Base-by-base conservation (phyloP, 37 sponge, comb jelly and placozoan species). In the Corticium candelabrum region DNA sequence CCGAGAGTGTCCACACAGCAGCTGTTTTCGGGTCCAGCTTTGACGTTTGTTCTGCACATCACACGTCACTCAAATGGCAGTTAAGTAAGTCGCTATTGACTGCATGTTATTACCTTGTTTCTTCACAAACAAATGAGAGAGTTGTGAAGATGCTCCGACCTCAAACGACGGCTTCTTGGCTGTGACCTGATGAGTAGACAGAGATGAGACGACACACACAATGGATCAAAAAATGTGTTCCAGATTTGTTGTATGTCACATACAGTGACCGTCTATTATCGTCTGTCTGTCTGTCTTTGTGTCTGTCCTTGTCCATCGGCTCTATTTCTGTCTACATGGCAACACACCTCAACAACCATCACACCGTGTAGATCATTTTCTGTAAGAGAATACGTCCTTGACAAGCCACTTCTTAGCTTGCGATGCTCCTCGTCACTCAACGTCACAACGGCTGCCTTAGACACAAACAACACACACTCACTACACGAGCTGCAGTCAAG, bases 131-230 rank as follows among this genome's bases (percentile, higher is more conserved):
- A 21, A 50, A 11, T 27, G 62, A 27, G 91, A 80, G 67, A 95
- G 83, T 7, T 73, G 76, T 31, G 87, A 77, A 50, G 88, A 89
- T 15, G 96, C 84, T 1, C 96, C 96, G 31, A 87, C 75, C 37
- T 88, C 87, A 57, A 89, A 95, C 68, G 85, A 69, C 31, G 96
- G 91, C 41, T 86, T 88, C 40, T 79, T 86, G 27, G 89, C 94
- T 41, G 56, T 30, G 3, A 94, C 83, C 94, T 94, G 41, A n/a
- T n/a, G n/a, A n/a, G n/a, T n/a, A n/a, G n/a, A n/a, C n/a, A n/a
- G n/a, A n/a, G n/a, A n/a, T n/a, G n/a, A 50, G 62, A 50, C 62
- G 21, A 50, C 30, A 68, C 56, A 30, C 3, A 79, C 27, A 37
- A 81, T 31, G 27, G n/a, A 29, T 62, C n/a, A 43, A 68, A 62